These are phyloP conservation scores for Lasioglossum vierecki DNA, from an alignment of 2,888 invertebrate genomes.

Conservation along the genomic window DNA sequence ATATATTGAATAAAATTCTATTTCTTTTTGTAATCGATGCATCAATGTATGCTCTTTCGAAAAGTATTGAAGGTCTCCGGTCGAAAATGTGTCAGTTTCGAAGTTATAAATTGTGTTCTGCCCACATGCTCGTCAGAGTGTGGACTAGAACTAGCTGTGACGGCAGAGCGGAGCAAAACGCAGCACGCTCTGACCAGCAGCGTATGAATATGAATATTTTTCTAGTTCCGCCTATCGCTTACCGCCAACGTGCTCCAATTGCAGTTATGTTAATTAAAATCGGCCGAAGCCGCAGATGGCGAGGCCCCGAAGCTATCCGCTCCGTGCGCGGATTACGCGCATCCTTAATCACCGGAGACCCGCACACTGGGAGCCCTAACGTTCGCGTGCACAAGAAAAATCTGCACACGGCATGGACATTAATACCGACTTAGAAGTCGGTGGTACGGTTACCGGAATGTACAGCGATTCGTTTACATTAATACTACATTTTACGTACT, in stretches of 20 bases:
- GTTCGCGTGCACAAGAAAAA: neutral
- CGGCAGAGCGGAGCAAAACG: neutral
- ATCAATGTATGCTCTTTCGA: neutral
- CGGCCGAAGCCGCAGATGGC: neutral
- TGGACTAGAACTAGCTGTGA: too few relatives aligned
- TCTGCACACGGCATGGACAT: neutral
- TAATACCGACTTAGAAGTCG: slow-evolving; percentile 9
- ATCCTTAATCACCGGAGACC: slow-evolving; percentile 22
- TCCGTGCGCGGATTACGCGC: slow-evolving; percentile 16
- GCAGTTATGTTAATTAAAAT: slow-evolving; percentile 30
- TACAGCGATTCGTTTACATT: neutral
- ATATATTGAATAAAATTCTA: neutral
- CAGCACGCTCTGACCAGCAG: neutral
- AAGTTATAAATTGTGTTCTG: neutral
- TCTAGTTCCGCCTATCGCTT: neutral
- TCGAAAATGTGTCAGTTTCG: neutral
- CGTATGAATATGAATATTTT: slow-evolving; percentile 34
- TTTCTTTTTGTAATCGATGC: neutral
- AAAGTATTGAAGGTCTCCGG: neutral
- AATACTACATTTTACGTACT: neutral
- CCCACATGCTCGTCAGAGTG: neutral
- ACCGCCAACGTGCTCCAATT: slow-evolving; percentile 18
- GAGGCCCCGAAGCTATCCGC: neutral
- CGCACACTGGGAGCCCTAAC: neutral
- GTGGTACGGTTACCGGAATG: neutral